Percentiles rank a stretch among this genome's conserved stretches.
These are phyloP conservation scores for Nannospalax galili DNA, from an alignment of 2,113 vertebrate genomes.

Conservation along the genomic window DNA sequence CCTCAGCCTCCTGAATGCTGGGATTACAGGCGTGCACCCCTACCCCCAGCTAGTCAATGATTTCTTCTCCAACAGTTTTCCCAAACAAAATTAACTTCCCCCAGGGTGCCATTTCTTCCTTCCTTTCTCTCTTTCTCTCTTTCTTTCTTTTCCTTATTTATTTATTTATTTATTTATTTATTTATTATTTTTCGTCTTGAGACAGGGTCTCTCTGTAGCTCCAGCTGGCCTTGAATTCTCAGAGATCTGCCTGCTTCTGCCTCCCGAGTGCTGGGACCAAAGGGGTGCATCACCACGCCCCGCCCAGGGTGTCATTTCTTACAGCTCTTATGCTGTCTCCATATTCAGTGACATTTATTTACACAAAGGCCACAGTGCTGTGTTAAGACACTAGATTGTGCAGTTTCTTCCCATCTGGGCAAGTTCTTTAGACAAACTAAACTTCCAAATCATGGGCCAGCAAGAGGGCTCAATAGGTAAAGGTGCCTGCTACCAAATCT, in stretches of 20 bases:
- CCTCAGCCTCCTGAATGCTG: neutral
- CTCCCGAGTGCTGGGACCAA: too few relatives aligned
- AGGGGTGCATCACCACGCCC: too few relatives aligned
- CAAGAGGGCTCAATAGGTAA: too few relatives aligned
- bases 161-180: too few relatives aligned
- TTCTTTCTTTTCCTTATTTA: too few relatives aligned
- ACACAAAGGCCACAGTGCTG: neutral
- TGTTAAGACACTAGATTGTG: neutral
- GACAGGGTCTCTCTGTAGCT: too few relatives aligned
- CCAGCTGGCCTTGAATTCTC: too few relatives aligned
- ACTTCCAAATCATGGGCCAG: neutral
- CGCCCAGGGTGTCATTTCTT: too few relatives aligned
- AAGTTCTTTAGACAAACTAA: neutral
- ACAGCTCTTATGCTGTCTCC: neutral
- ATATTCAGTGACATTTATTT: accelerated
- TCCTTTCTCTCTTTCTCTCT: too few relatives aligned
- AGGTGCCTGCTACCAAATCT: neutral
- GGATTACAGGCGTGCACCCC: neutral
- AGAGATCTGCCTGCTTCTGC: too few relatives aligned
- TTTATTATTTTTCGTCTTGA: too few relatives aligned
- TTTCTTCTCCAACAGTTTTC: neutral
- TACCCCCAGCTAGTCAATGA: neutral
- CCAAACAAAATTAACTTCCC: neutral
- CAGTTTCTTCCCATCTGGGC: neutral
- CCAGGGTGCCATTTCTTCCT: neutral